phyloP scores from a whole-genome alignment of 2,113 vertebrate species.

The Orcinus orca region DNA sequence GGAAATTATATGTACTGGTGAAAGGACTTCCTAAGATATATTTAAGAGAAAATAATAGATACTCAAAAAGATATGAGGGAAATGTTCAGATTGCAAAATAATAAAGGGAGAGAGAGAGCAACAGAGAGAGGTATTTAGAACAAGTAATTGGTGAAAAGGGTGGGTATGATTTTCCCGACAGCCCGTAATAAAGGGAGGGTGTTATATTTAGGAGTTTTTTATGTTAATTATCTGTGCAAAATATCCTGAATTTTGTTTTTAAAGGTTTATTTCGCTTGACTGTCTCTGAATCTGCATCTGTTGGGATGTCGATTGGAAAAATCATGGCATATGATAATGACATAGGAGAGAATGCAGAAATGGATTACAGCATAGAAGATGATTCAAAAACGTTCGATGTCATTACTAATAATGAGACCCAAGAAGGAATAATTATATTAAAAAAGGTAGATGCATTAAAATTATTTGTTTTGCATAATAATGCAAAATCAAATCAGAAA shows the following conservation, averaged over 20 bases:
- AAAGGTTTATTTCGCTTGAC: conserved; percentile 90
- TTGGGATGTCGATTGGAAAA: conserved; percentile 88
- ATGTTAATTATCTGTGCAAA: background rate
- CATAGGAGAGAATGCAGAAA: conserved; percentile 89
- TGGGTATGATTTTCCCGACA: rapidly evolving
- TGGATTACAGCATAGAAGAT: conserved; percentile 91
- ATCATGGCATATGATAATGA: conserved; percentile 91
- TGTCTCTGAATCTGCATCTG: conserved; percentile 86
- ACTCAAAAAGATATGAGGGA: background rate
- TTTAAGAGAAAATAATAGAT: background rate
- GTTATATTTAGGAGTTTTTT: background rate
- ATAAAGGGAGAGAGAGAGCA: background rate
- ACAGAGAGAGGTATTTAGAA: background rate
- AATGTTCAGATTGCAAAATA: background rate
- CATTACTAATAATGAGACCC: conserved; percentile 87
- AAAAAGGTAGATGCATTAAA: conserved; percentile 85
- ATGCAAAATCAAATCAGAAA: background rate
- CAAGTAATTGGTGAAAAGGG: background rate
- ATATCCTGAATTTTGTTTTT: conserved; percentile 51
- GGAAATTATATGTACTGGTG: background rate
- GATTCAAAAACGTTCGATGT: conserved; percentile 87
- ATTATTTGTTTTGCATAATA: background rate
- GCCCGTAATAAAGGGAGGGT: background rate
- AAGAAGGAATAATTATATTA: conserved; percentile 92
- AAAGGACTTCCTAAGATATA: background rate